A percentile compares a stretch with the other conserved stretches of the same genome.
phyloP scores from a whole-genome alignment of 1,140 invertebrate species.

The Steinernema khuongi region DNA sequence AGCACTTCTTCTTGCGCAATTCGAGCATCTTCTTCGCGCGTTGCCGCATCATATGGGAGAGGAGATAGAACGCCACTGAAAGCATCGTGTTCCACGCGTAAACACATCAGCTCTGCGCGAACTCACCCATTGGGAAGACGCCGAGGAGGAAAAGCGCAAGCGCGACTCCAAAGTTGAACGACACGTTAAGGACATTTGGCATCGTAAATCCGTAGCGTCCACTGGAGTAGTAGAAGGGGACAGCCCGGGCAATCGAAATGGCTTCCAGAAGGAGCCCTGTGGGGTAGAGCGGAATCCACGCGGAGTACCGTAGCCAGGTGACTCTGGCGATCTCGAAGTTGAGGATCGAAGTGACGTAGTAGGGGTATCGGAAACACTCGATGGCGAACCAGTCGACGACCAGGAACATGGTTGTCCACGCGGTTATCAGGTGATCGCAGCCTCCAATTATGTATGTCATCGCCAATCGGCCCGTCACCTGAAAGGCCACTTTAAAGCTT shows the following conservation, averaged over 20 bases:
- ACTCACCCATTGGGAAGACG: not conserved
- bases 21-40: not conserved
- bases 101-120: not conserved
- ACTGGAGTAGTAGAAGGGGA: not conserved
- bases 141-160: not conserved
- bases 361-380: slow-evolving; percentile 71
- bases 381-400: slow-evolving; percentile 6
- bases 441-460: not conserved
- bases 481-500: not conserved
- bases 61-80: not conserved
- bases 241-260: slow-evolving; percentile 59
- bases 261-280: slow-evolving; percentile 81
- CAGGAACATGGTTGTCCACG: not conserved
- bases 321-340: slow-evolving; percentile 71
- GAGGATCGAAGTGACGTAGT: slow-evolving; percentile 76
- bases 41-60: not conserved
- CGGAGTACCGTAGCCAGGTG: slow-evolving; percentile 84
- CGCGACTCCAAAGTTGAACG: not conserved
- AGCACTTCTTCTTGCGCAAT: not conserved
- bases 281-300: slow-evolving; percentile 87
- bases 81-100: not conserved
- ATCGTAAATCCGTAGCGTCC: not conserved
- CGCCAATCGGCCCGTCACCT: not conserved
- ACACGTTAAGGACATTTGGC: not conserved
- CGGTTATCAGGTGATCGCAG: not conserved